Percentiles rank a stretch among this genome's conserved stretches.
Evolutionary conservation across 2,113 vertebrate genomes (phyloP).

Genomic region (Oncorhynchus keta): DNA sequence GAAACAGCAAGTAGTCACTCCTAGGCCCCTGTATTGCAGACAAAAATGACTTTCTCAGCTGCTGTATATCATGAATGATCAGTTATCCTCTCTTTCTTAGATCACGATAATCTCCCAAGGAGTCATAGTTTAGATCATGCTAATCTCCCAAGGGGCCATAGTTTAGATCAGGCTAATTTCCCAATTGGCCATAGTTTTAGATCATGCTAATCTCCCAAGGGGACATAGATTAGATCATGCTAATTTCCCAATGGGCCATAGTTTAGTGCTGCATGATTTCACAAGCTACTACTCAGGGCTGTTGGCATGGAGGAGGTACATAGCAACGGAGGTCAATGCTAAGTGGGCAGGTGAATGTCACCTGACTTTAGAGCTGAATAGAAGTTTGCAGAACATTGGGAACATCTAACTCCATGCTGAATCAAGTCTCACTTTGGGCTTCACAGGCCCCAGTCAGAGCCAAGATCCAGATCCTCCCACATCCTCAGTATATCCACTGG

Average conservation of each 20-base stretch:
- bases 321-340: neutral
- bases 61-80: neutral
- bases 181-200: no score
- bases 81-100: neutral
- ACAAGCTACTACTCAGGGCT: neutral
- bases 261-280: neutral
- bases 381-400: constrained; percentile 26
- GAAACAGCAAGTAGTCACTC: neutral
- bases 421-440: constrained; percentile 11
- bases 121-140: neutral
- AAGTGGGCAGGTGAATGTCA: constrained; percentile 23
- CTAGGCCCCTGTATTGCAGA: neutral
- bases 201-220: neutral
- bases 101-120: neutral
- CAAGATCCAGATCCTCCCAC: constrained; percentile 44
- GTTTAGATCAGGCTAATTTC: no score
- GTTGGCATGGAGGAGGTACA: neutral
- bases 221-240: neutral
- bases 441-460: neutral
- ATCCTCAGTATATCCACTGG: neutral
- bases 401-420: constrained; percentile 20
- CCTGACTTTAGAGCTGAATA: constrained; percentile 26
- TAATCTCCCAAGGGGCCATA: no score
- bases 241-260: neutral
- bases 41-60: neutral